A percentile compares a stretch with the other conserved stretches of the same genome.
phyloP scores from a whole-genome alignment of 2,113 vertebrate genomes.

The Holacanthus passer region DNA sequence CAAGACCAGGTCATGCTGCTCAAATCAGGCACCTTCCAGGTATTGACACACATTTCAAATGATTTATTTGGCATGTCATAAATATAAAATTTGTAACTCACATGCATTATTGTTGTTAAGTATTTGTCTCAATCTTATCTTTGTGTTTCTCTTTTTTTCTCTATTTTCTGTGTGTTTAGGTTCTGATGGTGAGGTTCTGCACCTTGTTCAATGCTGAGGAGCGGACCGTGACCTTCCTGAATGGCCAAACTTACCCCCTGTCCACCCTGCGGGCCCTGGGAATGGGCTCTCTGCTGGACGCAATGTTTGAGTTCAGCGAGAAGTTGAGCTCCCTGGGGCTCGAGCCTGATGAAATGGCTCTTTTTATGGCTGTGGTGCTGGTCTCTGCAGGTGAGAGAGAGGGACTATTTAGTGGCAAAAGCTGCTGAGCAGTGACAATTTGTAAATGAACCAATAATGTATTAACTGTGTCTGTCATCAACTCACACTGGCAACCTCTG shows the following conservation, averaged over 20 bases:
- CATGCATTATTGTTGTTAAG: background rate
- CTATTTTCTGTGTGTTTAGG: slow-evolving; percentile 67
- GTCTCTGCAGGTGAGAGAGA: slow-evolving; percentile 85
- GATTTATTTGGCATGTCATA: background rate
- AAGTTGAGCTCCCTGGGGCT: slow-evolving; percentile 83
- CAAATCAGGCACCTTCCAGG: slow-evolving; percentile 89
- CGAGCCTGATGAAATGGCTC: slow-evolving; percentile 86
- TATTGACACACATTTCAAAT: slow-evolving; percentile 48
- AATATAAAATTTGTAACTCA: slow-evolving; percentile 1
- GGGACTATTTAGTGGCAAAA: slow-evolving; percentile 2
- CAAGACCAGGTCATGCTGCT: slow-evolving; percentile 88
- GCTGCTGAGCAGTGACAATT: background rate
- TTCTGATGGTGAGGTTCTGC: slow-evolving; percentile 88
- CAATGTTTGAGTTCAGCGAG: slow-evolving; percentile 88
- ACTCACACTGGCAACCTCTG: slow-evolving; percentile 38
- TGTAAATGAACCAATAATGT: background rate
- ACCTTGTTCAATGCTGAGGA: slow-evolving; percentile 84
- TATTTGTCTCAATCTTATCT: background rate
- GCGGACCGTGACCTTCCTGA: slow-evolving; percentile 83
- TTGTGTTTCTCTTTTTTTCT: background rate
- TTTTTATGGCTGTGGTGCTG: slow-evolving; percentile 88
- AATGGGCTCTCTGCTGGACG: slow-evolving; percentile 84
- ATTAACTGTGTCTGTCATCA: slow-evolving; percentile 2
- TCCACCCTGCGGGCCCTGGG: slow-evolving; percentile 78
- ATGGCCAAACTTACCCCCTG: slow-evolving; percentile 84